phyloP scores from a whole-genome alignment of 2,797 vertebrate species.

The Vultur gryphus region DNA sequence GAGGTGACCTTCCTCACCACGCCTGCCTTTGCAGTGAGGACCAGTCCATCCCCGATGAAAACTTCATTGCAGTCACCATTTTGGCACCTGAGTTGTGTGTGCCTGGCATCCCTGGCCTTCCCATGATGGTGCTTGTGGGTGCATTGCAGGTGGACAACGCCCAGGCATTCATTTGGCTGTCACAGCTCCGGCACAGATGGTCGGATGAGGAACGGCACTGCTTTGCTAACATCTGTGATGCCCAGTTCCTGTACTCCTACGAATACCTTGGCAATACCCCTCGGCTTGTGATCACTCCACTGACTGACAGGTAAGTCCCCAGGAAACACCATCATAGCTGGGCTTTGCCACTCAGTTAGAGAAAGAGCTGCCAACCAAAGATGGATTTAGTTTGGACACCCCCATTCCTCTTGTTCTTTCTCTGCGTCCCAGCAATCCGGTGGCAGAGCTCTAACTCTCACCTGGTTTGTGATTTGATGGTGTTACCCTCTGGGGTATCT shows the following conservation, averaged over 20 bases:
- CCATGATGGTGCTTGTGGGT: neutral
- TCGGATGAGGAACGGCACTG: conserved; percentile 87
- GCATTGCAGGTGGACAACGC: conserved; percentile 84
- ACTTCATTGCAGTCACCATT: neutral
- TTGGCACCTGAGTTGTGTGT: neutral
- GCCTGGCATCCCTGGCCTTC: too few species aligned
- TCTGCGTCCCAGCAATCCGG: fast-evolving
- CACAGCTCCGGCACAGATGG: conserved; percentile 93
- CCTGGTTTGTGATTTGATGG: neutral
- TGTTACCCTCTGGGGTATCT: neutral
- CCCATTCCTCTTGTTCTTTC: neutral
- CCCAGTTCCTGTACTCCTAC: conserved; percentile 92
- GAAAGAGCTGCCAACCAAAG: neutral
- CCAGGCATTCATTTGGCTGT: conserved; percentile 93
- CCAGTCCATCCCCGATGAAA: fast-evolving
- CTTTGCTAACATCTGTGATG: conserved; percentile 93
- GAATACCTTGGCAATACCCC: conserved; percentile 97
- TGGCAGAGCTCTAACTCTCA: neutral
- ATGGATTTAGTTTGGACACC: neutral
- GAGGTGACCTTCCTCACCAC: neutral
- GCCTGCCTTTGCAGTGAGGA: neutral
- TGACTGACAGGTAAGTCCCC: conserved; percentile 88
- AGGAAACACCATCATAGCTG: neutral
- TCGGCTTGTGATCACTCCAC: conserved; percentile 93
- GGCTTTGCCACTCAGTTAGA: neutral